These are phyloP conservation scores for Cyanoramphus novaezelandiae DNA, from an alignment of 2,113 vertebrate genomes.

Conservation along the genomic window DNA sequence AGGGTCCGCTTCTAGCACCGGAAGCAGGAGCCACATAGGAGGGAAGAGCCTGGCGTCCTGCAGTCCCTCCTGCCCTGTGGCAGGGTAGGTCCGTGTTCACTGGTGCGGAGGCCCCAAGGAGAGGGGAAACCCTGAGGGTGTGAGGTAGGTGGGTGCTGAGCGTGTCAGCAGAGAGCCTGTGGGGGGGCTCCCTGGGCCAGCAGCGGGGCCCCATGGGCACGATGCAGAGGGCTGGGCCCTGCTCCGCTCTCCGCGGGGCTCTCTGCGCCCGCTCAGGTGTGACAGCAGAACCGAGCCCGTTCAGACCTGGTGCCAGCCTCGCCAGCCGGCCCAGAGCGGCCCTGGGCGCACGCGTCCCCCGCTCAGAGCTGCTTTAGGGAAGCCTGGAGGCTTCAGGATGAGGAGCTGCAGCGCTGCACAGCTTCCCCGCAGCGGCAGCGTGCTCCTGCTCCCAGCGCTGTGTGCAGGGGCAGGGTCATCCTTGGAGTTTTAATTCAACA, in stretches of 20 bases:
- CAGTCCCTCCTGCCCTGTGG: not conserved
- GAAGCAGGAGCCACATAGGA: not conserved
- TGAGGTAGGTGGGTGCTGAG: not conserved
- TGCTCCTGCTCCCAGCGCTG: no score
- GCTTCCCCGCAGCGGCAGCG: no score
- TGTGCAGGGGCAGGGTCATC: no score
- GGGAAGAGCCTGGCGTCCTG: not conserved
- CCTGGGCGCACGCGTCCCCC: rapidly evolving
- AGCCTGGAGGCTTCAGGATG: not conserved
- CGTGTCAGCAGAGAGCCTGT: no score
- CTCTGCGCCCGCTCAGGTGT: not conserved
- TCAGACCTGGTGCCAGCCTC: no score
- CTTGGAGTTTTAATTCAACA: not conserved
- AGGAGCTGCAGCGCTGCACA: no score
- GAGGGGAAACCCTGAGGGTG: not conserved
- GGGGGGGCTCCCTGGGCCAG: not conserved
- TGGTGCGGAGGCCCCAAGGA: not conserved
- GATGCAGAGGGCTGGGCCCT: no score
- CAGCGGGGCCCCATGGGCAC: not conserved
- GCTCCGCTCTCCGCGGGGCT: not conserved
- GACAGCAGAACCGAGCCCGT: not conserved
- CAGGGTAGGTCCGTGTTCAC: not conserved
- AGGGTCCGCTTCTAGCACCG: not conserved
- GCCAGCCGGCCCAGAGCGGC: no score
- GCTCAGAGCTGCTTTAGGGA: rapidly evolving